Base-by-base conservation (phyloP, 1,140 invertebrate genomes). In the Elysia chlorotica region DNA sequence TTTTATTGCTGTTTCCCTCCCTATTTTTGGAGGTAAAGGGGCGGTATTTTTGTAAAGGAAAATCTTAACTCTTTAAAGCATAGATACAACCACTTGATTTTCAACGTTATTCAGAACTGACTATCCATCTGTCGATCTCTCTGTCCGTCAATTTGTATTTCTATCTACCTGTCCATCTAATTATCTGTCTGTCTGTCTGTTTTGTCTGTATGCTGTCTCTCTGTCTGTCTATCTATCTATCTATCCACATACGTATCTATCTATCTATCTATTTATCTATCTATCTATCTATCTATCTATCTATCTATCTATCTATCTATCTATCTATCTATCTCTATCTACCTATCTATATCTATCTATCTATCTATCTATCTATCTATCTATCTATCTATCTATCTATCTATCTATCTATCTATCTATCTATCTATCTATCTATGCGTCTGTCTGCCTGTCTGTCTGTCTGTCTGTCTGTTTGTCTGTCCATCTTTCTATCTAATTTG, bases 291-390 rank as follows among this genome's bases (percentile, higher is more conserved):
- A 10, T 59, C 10, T 48, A 48, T 48, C 41, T 48, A 14, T 48
- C 41, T 48, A 48, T 48, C 41, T 48, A 48, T 48, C 41, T 48
- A n/a, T 48, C 41, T 48, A n/a, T n/a, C 41, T 48, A n/a, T 48
- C 41, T 59, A 59, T 59, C 56, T 59, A 59, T 59, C 56, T 59
- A 59, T 59, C 56, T 48, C 41, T 48, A n/a, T 48, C 41, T 48
- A n/a, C 41, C 41, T 48, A n/a, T 48, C 41, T 48, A 6, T 59
- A 59, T 59, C 56, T 59, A 59, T 59, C 56, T 59, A 59, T 59
- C 56, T 59, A 59, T 59, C 56, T 59, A 59, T 59, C 56, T 59
- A 59, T 59, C 56, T 59, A 59, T 59, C 56, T 59, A 59, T 59
- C 56, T 59, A 59, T 59, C 56, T 59, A 59, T 59, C 56, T 59